A percentile compares a stretch with the other conserved stretches of the same genome.
Evolutionary conservation across 1,140 invertebrate species (phyloP).

Genomic region (Sminthurides bifidus): DNA sequence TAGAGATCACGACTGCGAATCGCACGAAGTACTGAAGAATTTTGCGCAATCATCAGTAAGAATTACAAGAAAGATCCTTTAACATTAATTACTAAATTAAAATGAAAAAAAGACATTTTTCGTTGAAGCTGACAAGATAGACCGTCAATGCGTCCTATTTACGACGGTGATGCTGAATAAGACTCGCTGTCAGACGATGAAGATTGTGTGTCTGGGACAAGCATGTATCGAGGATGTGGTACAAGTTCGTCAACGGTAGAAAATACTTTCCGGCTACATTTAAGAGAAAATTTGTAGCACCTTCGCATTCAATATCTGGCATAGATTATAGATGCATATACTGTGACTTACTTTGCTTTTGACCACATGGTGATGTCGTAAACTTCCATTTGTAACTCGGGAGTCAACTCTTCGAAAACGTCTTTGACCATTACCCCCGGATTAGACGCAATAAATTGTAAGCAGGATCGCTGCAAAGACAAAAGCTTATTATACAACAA

Average conservation of each 20-base stretch:
- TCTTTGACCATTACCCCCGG: slow-evolving; percentile 48
- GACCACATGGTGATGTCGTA: slow-evolving; percentile 40
- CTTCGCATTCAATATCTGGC: not conserved
- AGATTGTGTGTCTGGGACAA: slow-evolving; percentile 23
- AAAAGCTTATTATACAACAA: no score
- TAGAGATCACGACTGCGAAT: no score
- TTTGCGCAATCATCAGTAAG: no score
- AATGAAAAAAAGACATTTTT: no score
- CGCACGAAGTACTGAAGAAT: no score
- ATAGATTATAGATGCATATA: not conserved
- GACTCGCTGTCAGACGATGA: no score
- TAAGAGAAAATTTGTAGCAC: slow-evolving; percentile 3
- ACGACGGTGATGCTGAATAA: no score
- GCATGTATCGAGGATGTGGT: slow-evolving; percentile 23
- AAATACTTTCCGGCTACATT: slow-evolving; percentile 22
- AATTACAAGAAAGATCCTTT: no score
- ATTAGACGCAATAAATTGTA: slow-evolving; percentile 37
- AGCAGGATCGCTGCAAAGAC: slow-evolving; percentile 17
- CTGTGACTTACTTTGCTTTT: slow-evolving; percentile 32
- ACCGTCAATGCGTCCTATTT: no score
- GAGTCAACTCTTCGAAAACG: slow-evolving; percentile 50
- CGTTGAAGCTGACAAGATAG: no score
- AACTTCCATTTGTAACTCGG: slow-evolving; percentile 48
- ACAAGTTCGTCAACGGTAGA: slow-evolving; percentile 23
- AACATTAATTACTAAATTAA: no score